Base-by-base conservation (phyloP, 1,140 invertebrate genomes). In the Drosophila ercepeae region DNA sequence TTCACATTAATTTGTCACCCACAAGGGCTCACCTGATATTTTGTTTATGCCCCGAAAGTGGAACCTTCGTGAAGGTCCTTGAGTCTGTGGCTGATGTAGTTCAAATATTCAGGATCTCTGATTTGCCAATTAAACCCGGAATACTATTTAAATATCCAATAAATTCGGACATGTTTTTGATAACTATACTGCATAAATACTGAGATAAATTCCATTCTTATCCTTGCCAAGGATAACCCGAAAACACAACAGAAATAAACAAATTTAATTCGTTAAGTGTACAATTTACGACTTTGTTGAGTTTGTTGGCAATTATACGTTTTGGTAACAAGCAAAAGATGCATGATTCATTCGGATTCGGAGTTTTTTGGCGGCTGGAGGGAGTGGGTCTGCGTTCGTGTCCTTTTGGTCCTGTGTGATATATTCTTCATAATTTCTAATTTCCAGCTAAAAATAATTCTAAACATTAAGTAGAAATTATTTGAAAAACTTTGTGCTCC, bases 381-480 rank as follows among this genome's bases (percentile, higher is more conserved):
- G n/a, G n/a, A n/a, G n/a, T n/a, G 21, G 21, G 21, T 2, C 25
- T 46, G 34, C 21, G 49, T 34, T 25, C 25, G 16, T 55, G 52
- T 69, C 53, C 54, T 68, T 67, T 49, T 53, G 57, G 34, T 46
- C 32, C 63, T 81, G 45, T 76, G 60, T 81, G 77, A 81, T 70
- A 74, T 69, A 86, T 79, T 86, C 68, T 86, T 84, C 82, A 84
- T 84, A 81, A 84, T 79, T 84, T 67, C 73, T 86, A 88, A 88
- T 88, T 67, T 88, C 72, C 52, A 41, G 63, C 81, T 69, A 73
- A 84, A 84, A 88, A 86, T 81, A 88, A 88, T 86, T 86, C 82
- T 88, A 88, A 86, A 86, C 73, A 81, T 88, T 88, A 82, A 86
- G 81, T 86, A 88, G 77, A 86, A 88, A 64, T 81, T 86, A 88